Base-by-base conservation (phyloP, 1,140 invertebrate genomes). In the Cotesia vestalis region DNA sequence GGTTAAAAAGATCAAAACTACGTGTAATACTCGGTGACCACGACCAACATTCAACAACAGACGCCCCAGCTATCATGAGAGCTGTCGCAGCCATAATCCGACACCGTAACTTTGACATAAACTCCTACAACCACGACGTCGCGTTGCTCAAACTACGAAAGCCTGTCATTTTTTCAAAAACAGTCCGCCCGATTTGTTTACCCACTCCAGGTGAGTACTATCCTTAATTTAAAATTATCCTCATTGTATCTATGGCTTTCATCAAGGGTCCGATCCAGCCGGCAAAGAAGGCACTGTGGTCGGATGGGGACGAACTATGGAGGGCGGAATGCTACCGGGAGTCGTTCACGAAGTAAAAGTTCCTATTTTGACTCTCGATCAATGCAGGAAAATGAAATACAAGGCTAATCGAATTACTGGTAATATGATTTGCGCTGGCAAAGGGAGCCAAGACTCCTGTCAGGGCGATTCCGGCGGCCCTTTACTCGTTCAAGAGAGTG, bases 91-190 rank as follows among this genome's bases (percentile, higher is more conserved):
- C 91, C 9, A 90, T 95, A 63, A 91, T 94, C 75, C 89, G 92
- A 71, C 94, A 96, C 78, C 88, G 92, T 51, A 92, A 92, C 82
- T 96, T 95, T 80, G 93, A 95, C 81, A 89, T 91, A 4, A 92
- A 94, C 76, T 93, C 93, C 0, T 95, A 94, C 80, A 95, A 96
- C 82, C 94, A 96, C 78, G 95, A 96, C 80, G 93, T 96, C 62
- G 94, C 94, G 0, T 83, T 96, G 34, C 83, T 96, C 4, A 92
- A 90, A 79, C 83, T 96, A 51, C 83, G 93, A 14, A 93, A 93
- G 80, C 90, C 93, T 0, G 93, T 96, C 1, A 86, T 87, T 35
- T 95, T 94, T 80, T 91, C 91, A 0, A 94, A 94, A 85, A 92
- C 90, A 64, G 91, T 96, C 73, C 90, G 90, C 73, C 94, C 95